A percentile compares a stretch with the other conserved stretches of the same genome.
Evolutionary conservation across 2,797 vertebrate genomes (phyloP).

Genomic region (Enteromius afrohamiltoni): DNA sequence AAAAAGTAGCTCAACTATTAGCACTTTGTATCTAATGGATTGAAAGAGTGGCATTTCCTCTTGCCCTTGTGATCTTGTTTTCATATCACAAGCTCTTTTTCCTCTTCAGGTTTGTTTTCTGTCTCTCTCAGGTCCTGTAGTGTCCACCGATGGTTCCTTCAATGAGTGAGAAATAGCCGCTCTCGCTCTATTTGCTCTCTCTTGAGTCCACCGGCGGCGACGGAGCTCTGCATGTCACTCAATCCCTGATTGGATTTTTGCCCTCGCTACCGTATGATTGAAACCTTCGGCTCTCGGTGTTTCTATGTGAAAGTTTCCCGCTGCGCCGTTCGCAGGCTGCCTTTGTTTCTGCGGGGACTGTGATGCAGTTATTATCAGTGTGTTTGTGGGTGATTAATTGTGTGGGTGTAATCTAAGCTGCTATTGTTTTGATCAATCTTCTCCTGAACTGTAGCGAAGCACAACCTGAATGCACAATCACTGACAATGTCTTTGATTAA

Average conservation of each 20-base stretch:
- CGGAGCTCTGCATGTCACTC: slow-evolving; percentile 18
- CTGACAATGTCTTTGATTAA: slow-evolving; percentile 7
- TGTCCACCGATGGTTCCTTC: background rate
- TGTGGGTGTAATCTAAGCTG: slow-evolving; percentile 36
- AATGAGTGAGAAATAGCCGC: slow-evolving; percentile 14
- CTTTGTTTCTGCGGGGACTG: background rate
- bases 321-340: background rate
- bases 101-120: background rate
- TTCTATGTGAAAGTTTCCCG: background rate
- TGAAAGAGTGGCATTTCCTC: background rate
- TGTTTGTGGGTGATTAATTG: slow-evolving; percentile 29
- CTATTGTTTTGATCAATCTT: slow-evolving; percentile 33
- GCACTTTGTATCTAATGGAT: slow-evolving; percentile 4
- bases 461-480: slow-evolving; percentile 17
- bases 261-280: slow-evolving; percentile 1
- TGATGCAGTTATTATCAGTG: slow-evolving; percentile 9
- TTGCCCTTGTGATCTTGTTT: background rate
- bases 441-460: background rate
- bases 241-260: slow-evolving; percentile 2
- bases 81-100: background rate
- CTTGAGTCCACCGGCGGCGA: slow-evolving; percentile 5
- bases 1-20: background rate
- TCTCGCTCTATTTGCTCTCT: slow-evolving; percentile 6
- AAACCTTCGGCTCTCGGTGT: background rate
- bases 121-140: background rate